Conservation (phyloP, 2,888 invertebrate species). For the Periphyllus acericola region DNA sequence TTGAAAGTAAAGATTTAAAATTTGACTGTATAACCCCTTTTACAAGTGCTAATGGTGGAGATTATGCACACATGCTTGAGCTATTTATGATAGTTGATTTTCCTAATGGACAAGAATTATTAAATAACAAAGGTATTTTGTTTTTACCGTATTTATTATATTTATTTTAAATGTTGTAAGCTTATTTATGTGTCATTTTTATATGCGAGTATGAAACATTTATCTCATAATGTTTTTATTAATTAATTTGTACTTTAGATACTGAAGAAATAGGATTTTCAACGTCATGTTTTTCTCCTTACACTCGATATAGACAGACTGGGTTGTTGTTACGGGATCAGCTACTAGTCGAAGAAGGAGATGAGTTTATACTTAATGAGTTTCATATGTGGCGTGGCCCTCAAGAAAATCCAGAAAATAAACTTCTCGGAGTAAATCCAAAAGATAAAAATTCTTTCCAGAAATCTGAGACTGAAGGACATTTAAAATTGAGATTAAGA, state of each 20-base stretch:
- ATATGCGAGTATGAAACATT: neutral
- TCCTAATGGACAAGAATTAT: constrained; percentile 10
- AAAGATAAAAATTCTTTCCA: neutral
- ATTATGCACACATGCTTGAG: constrained; percentile 49
- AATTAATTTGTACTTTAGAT: neutral
- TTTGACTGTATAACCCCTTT: neutral
- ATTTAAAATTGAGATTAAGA: constrained; percentile 21
- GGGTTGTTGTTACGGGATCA: constrained; percentile 43
- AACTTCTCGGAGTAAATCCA: neutral
- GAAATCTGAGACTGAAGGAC: neutral
- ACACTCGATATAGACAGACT: constrained; percentile 37
- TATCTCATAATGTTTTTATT: neutral
- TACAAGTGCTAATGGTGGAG: neutral
- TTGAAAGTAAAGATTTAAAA: constrained; percentile 20
- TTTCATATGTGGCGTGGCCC: constrained; percentile 52
- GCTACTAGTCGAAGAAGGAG: constrained; percentile 1
- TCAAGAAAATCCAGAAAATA: neutral
- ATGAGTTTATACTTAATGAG: constrained; percentile 27
- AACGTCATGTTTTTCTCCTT: constrained; percentile 1
- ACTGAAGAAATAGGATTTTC: constrained; percentile 34
- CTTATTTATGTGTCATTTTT: neutral
- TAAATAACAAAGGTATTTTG: neutral
- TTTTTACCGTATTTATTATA: neutral
- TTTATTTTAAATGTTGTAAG: neutral
- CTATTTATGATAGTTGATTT: constrained; percentile 47